Evolutionary conservation across 2,797 vertebrate genomes (phyloP).

Genomic region (Tapera naevia): DNA sequence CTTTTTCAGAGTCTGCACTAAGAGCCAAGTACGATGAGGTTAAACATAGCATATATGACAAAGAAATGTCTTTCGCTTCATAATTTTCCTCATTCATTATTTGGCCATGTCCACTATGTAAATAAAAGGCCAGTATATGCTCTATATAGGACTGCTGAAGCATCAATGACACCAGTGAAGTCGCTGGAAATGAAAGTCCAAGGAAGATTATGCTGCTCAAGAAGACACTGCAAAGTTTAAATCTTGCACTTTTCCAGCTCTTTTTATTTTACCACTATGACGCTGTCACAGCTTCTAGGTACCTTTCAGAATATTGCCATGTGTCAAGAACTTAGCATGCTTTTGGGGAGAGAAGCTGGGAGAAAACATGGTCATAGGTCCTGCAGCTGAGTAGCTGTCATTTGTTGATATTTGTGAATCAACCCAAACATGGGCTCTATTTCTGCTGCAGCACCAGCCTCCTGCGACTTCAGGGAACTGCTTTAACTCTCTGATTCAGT

Average conservation of each 20-base stretch:
- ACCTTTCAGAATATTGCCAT: neutral
- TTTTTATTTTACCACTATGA: constrained; percentile 1
- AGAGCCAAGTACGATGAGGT: neutral
- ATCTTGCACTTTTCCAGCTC: constrained; percentile 13
- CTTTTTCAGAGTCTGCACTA: constrained; percentile 14
- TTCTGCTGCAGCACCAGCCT: neutral
- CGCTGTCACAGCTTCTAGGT: neutral
- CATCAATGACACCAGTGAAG: neutral
- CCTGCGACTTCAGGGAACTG: neutral
- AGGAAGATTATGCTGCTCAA: neutral
- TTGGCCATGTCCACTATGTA: neutral
- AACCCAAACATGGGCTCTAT: neutral
- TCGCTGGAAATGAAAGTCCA: neutral
- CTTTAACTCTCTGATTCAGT: neutral
- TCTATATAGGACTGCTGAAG: neutral
- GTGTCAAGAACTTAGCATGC: constrained; percentile 15
- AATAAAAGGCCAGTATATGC: neutral
- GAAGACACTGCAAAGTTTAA: neutral
- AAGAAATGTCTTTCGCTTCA: neutral
- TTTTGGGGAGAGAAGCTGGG: neutral
- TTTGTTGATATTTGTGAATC: constrained; percentile 16
- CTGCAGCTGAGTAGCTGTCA: neutral
- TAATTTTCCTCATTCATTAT: neutral
- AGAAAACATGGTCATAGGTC: neutral
- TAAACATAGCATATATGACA: constrained; percentile 8